Evolutionary conservation across 2,888 invertebrate species (phyloP).

Genomic region (Punctoribates punctum): DNA sequence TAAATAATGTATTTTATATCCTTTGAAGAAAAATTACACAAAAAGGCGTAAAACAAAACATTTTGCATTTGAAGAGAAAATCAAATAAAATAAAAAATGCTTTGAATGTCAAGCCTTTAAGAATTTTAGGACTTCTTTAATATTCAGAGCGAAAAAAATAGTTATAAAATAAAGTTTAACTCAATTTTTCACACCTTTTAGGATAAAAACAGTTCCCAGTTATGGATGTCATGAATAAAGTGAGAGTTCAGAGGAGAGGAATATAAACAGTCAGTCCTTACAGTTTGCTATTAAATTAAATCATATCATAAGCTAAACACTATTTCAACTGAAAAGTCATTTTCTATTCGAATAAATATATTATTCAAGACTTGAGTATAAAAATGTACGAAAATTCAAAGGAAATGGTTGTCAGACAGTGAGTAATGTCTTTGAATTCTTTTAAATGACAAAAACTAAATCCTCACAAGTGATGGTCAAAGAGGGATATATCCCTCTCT

Average conservation of each 20-base stretch:
- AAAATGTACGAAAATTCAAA: no score
- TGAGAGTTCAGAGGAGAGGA: neutral
- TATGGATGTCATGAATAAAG: neutral
- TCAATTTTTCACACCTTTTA: conserved; percentile 32
- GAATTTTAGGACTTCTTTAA: conserved; percentile 11
- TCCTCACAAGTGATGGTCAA: no score
- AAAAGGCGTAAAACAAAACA: conserved; percentile 2
- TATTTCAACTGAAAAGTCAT: conserved; percentile 5
- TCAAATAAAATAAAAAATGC: neutral
- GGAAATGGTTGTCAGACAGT: no score
- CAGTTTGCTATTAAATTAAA: conserved; percentile 3
- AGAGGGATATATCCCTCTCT: no score
- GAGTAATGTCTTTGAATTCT: no score
- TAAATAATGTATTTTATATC: conserved; percentile 33
- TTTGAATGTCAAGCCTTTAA: neutral
- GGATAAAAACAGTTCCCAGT: neutral
- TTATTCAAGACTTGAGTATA: neutral
- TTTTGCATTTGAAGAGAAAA: neutral
- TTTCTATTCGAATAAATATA: neutral
- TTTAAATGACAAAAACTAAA: no score
- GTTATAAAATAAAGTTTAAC: conserved; percentile 27
- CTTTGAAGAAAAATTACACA: conserved; percentile 35
- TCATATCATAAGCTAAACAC: neutral
- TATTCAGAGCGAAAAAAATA: conserved; percentile 3
- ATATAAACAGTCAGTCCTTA: no score